Base-by-base conservation (phyloP, 2,888 invertebrate species). In the Xanthorhoe spadicearia region DNA sequence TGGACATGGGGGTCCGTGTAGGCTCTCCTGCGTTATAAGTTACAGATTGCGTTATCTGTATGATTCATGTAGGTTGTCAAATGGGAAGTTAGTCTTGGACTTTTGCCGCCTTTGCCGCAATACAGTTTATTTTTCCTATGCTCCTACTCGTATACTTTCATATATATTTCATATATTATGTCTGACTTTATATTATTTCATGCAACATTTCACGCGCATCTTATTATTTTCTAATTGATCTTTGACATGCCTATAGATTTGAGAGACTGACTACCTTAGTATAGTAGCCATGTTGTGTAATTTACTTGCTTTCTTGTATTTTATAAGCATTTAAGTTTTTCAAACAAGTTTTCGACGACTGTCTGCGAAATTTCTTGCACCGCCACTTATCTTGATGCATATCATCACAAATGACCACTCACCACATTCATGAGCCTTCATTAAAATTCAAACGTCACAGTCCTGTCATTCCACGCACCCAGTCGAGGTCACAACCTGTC, bases 1-100 rank as follows among this genome's bases (percentile, higher is more conserved):
- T 81, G 82, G 84, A 56, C 68, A 62, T 57, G 60, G 70, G 62
- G 56, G 62, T 57, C 59, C 46, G 73, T 73, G 72, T 80, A 77
- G 76, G 74, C 78, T 75, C 69, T 72, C 70, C 70, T 76, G 74
- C 72, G 73, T 74, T 78, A 74, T 78, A 77, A 74, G 75, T 78
- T 76, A 76, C 76, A 71, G 79, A 79, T 76, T 66, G 57, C 58
- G 61, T 68, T 69, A 71, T 64, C 71, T 65, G 9, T 64, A 69
- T 72, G 74, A 71, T 72, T 66, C 59, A 62, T 59, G 35, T 62
- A 49, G 38, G 46, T 18, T 58, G 58, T 66, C 61, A 58, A 50
- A 61, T 43, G 35, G 38, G 53, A 48, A 57, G 48, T 35, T 23
- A 56, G 50, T 49, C 55, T 52, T 43, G 43, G 38, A 10, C 9